Conservation (phyloP, 1,140 invertebrate genomes). For the Drosophila miranda region DNA sequence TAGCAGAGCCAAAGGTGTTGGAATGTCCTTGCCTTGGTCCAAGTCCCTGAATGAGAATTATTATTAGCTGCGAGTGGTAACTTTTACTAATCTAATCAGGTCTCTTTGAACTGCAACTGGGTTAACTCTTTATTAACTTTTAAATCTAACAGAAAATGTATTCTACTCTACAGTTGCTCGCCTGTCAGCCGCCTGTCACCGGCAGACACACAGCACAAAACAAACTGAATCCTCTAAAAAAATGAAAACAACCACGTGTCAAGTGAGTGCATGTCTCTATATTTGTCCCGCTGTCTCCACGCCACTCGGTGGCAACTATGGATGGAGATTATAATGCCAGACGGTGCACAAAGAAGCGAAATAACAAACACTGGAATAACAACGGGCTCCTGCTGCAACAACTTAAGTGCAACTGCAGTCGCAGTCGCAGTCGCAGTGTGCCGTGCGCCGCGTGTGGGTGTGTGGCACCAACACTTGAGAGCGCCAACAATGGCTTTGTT, state of each 20-base stretch:
- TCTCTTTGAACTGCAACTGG: no score
- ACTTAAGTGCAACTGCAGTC: slow-evolving; percentile 66
- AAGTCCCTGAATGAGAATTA: no score
- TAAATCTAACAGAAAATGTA: no score
- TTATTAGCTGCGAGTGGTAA: not conserved
- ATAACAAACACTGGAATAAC: slow-evolving; percentile 43
- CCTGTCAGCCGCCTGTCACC: no score
- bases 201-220: no score
- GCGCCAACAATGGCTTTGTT: slow-evolving; percentile 39
- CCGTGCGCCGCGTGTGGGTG: slow-evolving; percentile 6
- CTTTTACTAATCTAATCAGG: no score
- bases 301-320: slow-evolving; percentile 27
- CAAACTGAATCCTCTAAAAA: slow-evolving; percentile 1
- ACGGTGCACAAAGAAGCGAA: slow-evolving; percentile 45
- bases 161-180: no score
- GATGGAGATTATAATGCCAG: slow-evolving; percentile 58
- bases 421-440: slow-evolving; percentile 40
- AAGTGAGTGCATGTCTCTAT: slow-evolving; percentile 41
- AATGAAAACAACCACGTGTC: slow-evolving; percentile 37
- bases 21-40: slow-evolving; percentile 6
- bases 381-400: slow-evolving; percentile 22
- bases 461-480: slow-evolving; percentile 21
- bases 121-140: no score
- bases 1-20: slow-evolving; percentile 32
- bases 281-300: slow-evolving; percentile 14